phyloP scores from a whole-genome alignment of 2,797 vertebrate species.

The Podarcis lilfordi region DNA sequence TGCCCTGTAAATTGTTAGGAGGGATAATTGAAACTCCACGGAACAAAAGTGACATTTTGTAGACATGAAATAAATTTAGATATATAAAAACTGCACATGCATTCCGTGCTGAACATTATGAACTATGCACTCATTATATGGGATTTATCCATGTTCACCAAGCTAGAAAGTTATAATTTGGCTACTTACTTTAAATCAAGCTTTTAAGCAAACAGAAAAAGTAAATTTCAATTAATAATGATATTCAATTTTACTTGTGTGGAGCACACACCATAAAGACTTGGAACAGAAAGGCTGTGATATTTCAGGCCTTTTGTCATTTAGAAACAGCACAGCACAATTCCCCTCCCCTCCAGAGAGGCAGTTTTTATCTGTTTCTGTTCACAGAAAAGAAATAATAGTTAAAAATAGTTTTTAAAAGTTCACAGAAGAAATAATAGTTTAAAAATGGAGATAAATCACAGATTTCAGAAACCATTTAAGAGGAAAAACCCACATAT shows the following conservation, averaged over 20 bases:
- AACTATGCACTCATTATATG: background rate
- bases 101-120: background rate
- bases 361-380: background rate
- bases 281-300: background rate
- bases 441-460: constrained; percentile 1
- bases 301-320: background rate
- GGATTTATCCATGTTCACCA: background rate
- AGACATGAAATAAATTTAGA: too few species aligned
- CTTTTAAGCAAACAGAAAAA: background rate
- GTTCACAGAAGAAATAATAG: constrained; percentile 25
- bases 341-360: background rate
- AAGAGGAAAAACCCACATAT: constrained; percentile 22
- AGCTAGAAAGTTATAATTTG: background rate
- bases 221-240: background rate
- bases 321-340: constrained; percentile 23
- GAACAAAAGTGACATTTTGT: too few species aligned
- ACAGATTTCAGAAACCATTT: background rate
- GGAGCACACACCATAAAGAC: background rate
- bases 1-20: too few species aligned
- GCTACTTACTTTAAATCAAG: background rate
- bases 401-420: constrained; percentile 33
- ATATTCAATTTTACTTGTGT: background rate
- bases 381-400: too few species aligned
- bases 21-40: too few species aligned
- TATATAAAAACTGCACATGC: too few species aligned